A percentile compares a stretch with the other conserved stretches of the same genome.
Evolutionary conservation across 1,140 invertebrate species (phyloP).

Genomic region (Euura lappo): DNA sequence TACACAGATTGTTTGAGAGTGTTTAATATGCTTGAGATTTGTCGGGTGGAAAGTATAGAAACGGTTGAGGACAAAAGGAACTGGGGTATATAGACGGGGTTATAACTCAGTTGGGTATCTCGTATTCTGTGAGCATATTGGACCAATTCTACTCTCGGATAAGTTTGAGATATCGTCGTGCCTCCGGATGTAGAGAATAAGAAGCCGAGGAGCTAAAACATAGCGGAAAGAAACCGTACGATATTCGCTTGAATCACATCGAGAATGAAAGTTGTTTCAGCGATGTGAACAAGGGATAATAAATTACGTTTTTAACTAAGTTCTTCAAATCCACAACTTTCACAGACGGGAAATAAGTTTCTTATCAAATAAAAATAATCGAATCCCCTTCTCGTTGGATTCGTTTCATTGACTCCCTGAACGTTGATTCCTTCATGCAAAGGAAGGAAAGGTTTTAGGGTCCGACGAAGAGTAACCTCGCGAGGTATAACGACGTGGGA

Average conservation of each 20-base stretch:
- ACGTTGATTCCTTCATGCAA: too few species aligned
- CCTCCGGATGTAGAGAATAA: neutral
- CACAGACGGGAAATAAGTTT: too few species aligned
- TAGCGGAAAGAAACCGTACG: neutral
- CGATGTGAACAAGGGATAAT: neutral
- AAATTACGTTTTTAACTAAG: neutral
- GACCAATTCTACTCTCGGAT: slow-evolving; percentile 1
- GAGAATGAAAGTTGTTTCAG: neutral
- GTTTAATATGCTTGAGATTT: too few species aligned
- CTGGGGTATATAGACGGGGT: neutral
- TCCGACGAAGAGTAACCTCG: neutral
- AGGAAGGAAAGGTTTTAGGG: too few species aligned
- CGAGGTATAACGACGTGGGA: neutral
- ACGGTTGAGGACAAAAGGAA: neutral
- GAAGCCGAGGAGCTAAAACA: neutral
- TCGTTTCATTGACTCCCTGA: too few species aligned
- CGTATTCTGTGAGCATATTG: slow-evolving; percentile 2
- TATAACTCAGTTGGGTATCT: neutral
- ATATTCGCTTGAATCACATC: neutral
- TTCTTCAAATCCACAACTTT: neutral
- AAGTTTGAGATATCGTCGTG: slow-evolving; percentile 1
- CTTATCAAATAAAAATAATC: too few species aligned
- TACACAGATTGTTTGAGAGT: too few species aligned
- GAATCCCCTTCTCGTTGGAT: too few species aligned
- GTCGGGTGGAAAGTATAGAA: too few species aligned